Conservation (phyloP, 2,888 invertebrate species). For the Drosophila quasianomalipes region DNA sequence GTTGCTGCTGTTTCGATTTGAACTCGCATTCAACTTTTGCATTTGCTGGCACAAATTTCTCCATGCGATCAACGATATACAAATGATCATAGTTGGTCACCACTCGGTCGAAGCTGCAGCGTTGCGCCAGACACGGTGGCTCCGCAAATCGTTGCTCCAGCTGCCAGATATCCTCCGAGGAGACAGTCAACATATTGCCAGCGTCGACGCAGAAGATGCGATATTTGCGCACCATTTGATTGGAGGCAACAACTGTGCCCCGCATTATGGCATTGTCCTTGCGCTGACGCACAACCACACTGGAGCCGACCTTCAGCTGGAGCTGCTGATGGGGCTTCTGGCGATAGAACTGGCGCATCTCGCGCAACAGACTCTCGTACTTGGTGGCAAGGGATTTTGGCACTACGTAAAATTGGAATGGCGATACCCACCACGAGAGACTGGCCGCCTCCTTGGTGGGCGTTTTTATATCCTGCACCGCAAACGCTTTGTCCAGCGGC, state of each 20-base stretch:
- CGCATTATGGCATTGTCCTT: conserved; percentile 91
- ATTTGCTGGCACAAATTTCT: conserved; percentile 82
- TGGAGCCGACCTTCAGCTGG: conserved; percentile 87
- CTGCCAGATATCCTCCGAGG: conserved; percentile 89
- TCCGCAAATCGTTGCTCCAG: conserved; percentile 89
- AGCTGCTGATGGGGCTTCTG: conserved; percentile 83
- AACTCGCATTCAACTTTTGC: conserved; percentile 82
- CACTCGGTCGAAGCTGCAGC: conserved; percentile 89
- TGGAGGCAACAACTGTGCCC: conserved; percentile 88
- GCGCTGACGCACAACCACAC: conserved; percentile 90
- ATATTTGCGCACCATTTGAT: conserved; percentile 87
- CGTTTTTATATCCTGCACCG: conserved; percentile 85
- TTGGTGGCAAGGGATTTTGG: conserved; percentile 86
- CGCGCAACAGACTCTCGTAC: conserved; percentile 89
- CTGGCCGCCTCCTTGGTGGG: conserved; percentile 87
- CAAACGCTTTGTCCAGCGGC: conserved; percentile 86
- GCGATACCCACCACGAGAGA: conserved; percentile 92
- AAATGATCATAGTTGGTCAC: conserved; percentile 86
- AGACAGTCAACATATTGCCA: conserved; percentile 90
- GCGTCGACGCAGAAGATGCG: conserved; percentile 91
- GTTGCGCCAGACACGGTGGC: conserved; percentile 90
- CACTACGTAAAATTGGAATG: conserved; percentile 90
- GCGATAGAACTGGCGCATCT: conserved; percentile 89
- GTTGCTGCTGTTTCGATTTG: conserved; percentile 52
- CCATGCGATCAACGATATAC: conserved; percentile 84